phyloP scores from a whole-genome alignment of 1,140 invertebrate species.

The Gonatopus flavifemur region DNA sequence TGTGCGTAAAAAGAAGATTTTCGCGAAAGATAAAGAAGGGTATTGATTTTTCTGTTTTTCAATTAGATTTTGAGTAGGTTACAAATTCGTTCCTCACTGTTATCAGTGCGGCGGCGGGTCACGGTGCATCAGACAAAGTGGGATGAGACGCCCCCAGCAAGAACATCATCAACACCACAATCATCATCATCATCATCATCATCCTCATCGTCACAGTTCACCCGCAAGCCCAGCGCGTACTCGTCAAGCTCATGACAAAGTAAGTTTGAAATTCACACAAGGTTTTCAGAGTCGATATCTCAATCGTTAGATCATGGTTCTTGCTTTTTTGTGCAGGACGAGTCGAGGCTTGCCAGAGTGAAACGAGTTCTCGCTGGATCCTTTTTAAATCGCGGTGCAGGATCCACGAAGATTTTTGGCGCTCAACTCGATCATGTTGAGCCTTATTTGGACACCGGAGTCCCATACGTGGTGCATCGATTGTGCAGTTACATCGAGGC shows the following conservation, averaged over 20 bases:
- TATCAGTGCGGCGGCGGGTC: conserved; percentile 55
- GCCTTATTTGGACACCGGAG: conserved; percentile 47
- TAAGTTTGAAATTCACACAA: conserved; percentile 13
- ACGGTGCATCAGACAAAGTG: conserved; percentile 56
- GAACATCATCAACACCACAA: conserved; percentile 51
- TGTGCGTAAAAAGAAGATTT: not conserved
- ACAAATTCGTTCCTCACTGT: conserved; percentile 15
- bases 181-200: conserved; percentile 34
- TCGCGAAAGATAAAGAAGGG: not conserved
- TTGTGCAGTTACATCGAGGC: conserved; percentile 55
- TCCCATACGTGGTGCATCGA: conserved; percentile 55
- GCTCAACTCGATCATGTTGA: conserved; percentile 46
- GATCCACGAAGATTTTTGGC: conserved; percentile 46
- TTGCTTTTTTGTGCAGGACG: conserved; percentile 35
- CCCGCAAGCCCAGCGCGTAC: conserved; percentile 42
- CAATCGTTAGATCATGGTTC: not conserved
- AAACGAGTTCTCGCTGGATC: conserved; percentile 52
- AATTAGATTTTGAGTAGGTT: not conserved
- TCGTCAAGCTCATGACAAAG: conserved; percentile 44
- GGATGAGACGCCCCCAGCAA: conserved; percentile 58
- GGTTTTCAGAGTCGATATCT: not conserved
- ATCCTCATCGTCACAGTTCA: conserved; percentile 30
- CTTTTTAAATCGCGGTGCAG: conserved; percentile 41
- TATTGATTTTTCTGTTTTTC: not conserved
- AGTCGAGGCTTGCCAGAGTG: conserved; percentile 52